These are phyloP conservation scores for Drosophila pallidifrons DNA, from an alignment of 1,140 invertebrate genomes.

Conservation along the genomic window DNA sequence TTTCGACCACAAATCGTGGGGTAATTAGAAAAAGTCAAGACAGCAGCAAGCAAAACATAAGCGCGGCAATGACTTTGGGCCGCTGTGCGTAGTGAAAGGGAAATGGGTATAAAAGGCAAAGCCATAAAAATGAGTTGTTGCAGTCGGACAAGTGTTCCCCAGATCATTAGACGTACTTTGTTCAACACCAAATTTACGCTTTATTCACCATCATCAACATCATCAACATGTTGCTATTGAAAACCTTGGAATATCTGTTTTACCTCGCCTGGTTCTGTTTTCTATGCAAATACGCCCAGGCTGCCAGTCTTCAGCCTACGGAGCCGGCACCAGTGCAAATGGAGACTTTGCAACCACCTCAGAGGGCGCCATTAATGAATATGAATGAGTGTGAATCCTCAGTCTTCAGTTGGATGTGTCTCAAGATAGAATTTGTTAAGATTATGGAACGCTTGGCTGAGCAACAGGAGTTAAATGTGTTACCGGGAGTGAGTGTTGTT, in stretches of 20 bases:
- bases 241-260: slow-evolving; percentile 75
- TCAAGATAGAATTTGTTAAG: slow-evolving; percentile 92
- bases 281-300: slow-evolving; percentile 65
- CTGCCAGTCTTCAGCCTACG: slow-evolving; percentile 63
- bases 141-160: slow-evolving; percentile 53
- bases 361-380: slow-evolving; percentile 19
- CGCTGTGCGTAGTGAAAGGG: slow-evolving; percentile 70
- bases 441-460: slow-evolving; percentile 90
- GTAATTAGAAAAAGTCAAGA: slow-evolving; percentile 78
- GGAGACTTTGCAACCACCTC: slow-evolving; percentile 51
- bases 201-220: neutral
- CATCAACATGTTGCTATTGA: slow-evolving; percentile 66
- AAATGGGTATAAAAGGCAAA: slow-evolving; percentile 76
- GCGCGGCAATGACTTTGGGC: slow-evolving; percentile 59
- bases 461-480: slow-evolving; percentile 84
- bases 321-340: slow-evolving; percentile 26
- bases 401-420: slow-evolving; percentile 90
- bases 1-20: slow-evolving; percentile 80
- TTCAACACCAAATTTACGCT: neutral
- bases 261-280: slow-evolving; percentile 73
- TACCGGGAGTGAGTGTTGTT: slow-evolving; percentile 90
- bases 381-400: slow-evolving; percentile 87
- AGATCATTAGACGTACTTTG: slow-evolving; percentile 45
- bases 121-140: slow-evolving; percentile 61
- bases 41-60: slow-evolving; percentile 34